Percentiles rank a stretch among this genome's conserved stretches.
These are phyloP conservation scores for Sycophila texana DNA, from an alignment of 2,888 invertebrate genomes.

Conservation along the genomic window DNA sequence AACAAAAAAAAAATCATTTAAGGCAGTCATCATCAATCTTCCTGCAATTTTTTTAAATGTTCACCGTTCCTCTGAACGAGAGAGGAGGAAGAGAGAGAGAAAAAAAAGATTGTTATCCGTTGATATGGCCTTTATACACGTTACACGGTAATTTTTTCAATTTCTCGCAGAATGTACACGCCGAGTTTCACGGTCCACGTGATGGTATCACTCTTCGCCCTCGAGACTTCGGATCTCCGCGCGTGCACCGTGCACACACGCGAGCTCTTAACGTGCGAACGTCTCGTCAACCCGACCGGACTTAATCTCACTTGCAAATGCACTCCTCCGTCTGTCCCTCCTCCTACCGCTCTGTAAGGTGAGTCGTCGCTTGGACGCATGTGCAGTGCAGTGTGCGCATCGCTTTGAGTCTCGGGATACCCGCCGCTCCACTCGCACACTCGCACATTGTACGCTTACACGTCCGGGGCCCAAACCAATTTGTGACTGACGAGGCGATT, in stretches of 20 bases:
- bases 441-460: slow-evolving; percentile 14
- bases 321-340: slow-evolving; percentile 49
- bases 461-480: slow-evolving; percentile 67
- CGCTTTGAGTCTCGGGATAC: slow-evolving; percentile 12
- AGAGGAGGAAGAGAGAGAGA: neutral
- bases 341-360: neutral
- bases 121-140: slow-evolving; percentile 48
- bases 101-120: slow-evolving; percentile 29
- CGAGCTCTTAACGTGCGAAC: slow-evolving; percentile 60
- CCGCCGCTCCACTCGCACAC: slow-evolving; percentile 9
- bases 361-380: slow-evolving; percentile 30
- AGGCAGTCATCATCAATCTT: too few species aligned
- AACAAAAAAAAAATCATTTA: too few species aligned
- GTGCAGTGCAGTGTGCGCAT: slow-evolving; percentile 46
- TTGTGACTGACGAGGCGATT: slow-evolving; percentile 75
- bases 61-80: neutral
- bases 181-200: slow-evolving; percentile 53
- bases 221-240: neutral
- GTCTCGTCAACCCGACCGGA: slow-evolving; percentile 64
- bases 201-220: neutral
- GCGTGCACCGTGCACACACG: neutral
- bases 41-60: too few species aligned
- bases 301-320: slow-evolving; percentile 71
- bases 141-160: slow-evolving; percentile 52
- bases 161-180: slow-evolving; percentile 36